Evolutionary conservation across 2,113 vertebrate genomes (phyloP), one percentile per base, ranked within the genome.

Genomic region (Phocoena phocoena): DNA sequence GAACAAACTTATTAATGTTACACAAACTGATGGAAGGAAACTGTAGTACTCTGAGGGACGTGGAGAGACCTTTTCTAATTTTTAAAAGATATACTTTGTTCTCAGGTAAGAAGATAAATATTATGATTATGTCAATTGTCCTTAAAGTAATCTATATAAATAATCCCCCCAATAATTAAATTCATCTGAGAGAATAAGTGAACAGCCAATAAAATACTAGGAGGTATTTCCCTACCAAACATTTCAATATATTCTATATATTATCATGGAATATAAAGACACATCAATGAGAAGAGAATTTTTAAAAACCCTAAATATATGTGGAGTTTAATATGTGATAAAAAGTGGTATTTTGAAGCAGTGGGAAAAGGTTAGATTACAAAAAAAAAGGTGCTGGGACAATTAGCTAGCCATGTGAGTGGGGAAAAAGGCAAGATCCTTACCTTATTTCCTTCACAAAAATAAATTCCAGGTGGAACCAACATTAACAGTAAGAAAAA

Each of bases 61-160:
- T 31, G 53, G 36, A 70, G 90, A 87, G 17, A 15, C 15, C 21
- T 55, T 21, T 4, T 25, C 9, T 73, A 53, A 81, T 82, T 90
- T 92, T 65, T 31, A 88, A 94, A 89, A 92, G 71, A 77, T 38
- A 86, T 28, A 82, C 15, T 94, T 93, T 67, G 68, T 76, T 92
- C 14, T 84, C 62, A 47, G 63, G 47, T 55, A 95, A 87, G 58
- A 74, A 67, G 12, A 58, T 86, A 41, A 83, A 92, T 85, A 85
- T 53, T 77, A 28, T 41, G 50, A 68, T 83, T 47, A 41, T 50
- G n/a, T 88, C 20, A 76, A 26, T 90, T 96, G 91, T 31, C 26
- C 47, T 33, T 96, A 97, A 93, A 44, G 92, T 85, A 90, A 97
- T 85, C 50, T 82, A 74, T 68, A 28, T 62, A 73, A 86, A 18